Evolutionary conservation across 2,113 vertebrate genomes (phyloP), one percentile per base, ranked within the genome.

Genomic region (Syrmaticus mikado): DNA sequence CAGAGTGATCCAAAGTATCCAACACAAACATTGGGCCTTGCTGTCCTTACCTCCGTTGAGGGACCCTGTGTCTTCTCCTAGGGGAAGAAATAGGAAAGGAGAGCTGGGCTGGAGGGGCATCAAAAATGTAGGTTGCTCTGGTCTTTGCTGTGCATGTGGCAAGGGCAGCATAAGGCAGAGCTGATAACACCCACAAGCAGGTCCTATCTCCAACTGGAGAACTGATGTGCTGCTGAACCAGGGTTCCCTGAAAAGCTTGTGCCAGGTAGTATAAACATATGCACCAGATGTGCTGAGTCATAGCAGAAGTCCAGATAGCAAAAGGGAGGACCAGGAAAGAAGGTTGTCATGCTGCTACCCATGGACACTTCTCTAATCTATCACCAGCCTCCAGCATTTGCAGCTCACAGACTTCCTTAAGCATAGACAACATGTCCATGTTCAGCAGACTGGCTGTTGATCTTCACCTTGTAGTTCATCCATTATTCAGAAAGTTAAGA

Each of bases 401-500:
- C 38, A 64, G 34, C 11, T 25, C 40, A 17, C 32, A 22, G 57
- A 7, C 11, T 68, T 61, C 52, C 19, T 0, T 0, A 55, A n/a
- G 2, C 38, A 87, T 43, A 45, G 25, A 52, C 43, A 82, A 16
- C 28, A 25, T 4, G 11, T 82, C 52, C 0, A 0, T 19, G 17
- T 20, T 72, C 57, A 55, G 46, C 34, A 79, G 24, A 20, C 80
- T 58, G 38, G 27, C 11, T 13, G 5, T 5, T 52, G 18, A 16
- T 67, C 71, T 92, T 67, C 22, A 25, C 11, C 15, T 13, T 12
- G 3, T 2, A 28, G 16, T 68, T 79, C 76, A 38, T 34, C n/a
- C 66, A n/a, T 21, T 87, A 22, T 36, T 92, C 7, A 0, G 7
- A 24, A 61, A 68, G n/a, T 34, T 28, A 24, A 68, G 22, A 34